A percentile compares a stretch with the other conserved stretches of the same genome.
Evolutionary conservation across 2,797 vertebrate species (phyloP).

Genomic region (Bovichtus diacanthus): DNA sequence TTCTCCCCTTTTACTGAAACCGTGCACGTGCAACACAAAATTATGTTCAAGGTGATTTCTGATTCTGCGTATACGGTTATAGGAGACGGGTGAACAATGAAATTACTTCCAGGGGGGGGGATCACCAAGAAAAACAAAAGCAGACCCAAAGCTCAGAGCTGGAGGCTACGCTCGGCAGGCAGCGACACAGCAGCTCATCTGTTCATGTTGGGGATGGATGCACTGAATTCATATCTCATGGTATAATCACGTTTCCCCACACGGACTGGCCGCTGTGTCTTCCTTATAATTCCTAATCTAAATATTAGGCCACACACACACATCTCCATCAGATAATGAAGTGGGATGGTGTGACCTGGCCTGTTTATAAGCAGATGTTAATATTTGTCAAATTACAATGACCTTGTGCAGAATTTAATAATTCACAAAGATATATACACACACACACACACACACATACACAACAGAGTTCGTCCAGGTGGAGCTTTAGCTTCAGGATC

Average conservation of each 20-base stretch:
- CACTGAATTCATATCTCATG: constrained; percentile 61
- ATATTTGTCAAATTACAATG: constrained; percentile 75
- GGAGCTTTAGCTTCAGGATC: constrained; percentile 33
- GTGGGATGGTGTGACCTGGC: constrained; percentile 55
- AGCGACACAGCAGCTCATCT: constrained; percentile 53
- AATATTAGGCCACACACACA: constrained; percentile 54
- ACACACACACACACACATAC: constrained; percentile 24
- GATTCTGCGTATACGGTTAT: neutral
- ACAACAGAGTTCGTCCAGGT: constrained; percentile 39
- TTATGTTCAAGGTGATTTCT: constrained; percentile 9
- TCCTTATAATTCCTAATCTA: constrained; percentile 67
- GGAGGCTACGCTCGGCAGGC: constrained; percentile 21
- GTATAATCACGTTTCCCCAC: constrained; percentile 63
- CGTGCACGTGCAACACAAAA: neutral
- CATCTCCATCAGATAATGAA: constrained; percentile 49
- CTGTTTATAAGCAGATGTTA: constrained; percentile 77
- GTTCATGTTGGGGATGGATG: constrained; percentile 52
- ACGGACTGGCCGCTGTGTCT: constrained; percentile 44
- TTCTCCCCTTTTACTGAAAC: neutral
- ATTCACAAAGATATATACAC: constrained; percentile 33
- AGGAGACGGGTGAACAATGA: constrained; percentile 5
- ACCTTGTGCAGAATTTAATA: constrained; percentile 54
- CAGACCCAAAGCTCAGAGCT: constrained; percentile 21
- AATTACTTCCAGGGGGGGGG: constrained; percentile 14
- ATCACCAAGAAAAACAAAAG: neutral